Percentiles rank a stretch among this genome's conserved stretches.
Conservation (phyloP, 1,140 invertebrate species). For the Drepana arcuata region DNA sequence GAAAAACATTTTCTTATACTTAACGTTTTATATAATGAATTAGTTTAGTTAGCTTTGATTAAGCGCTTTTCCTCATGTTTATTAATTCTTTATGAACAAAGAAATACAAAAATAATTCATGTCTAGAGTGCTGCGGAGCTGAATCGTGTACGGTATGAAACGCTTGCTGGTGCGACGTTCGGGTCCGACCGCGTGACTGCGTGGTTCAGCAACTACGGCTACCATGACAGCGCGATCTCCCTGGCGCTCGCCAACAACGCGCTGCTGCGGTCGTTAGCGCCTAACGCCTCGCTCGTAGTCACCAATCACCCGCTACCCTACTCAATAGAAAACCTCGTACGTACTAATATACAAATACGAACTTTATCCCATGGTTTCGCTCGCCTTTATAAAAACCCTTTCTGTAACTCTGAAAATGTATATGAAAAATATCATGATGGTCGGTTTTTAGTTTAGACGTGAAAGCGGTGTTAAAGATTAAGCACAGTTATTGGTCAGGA, state of each 20-base stretch:
- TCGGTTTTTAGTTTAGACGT: no score
- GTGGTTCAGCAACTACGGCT: slow-evolving; percentile 79
- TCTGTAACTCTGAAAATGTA: no score
- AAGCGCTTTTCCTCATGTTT: no score
- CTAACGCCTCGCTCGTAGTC: slow-evolving; percentile 65
- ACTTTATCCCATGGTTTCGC: neutral
- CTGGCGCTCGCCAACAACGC: slow-evolving; percentile 77
- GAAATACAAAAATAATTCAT: no score
- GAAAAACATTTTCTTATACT: no score
- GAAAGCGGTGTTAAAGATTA: no score
- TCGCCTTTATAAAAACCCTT: no score
- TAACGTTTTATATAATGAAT: no score
- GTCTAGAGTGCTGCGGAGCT: slow-evolving; percentile 34
- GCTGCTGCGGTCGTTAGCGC: slow-evolving; percentile 61
- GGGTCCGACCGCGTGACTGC: slow-evolving; percentile 52
- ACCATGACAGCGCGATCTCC: slow-evolving; percentile 79
- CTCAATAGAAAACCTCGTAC: slow-evolving; percentile 57
- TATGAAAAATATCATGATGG: no score
- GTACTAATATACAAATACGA: slow-evolving; percentile 13
- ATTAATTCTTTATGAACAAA: no score
- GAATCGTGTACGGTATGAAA: slow-evolving; percentile 47
- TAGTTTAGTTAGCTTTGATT: no score
- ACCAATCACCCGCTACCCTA: slow-evolving; percentile 55
- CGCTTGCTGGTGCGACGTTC: slow-evolving; percentile 67
- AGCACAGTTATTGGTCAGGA: no score